These are phyloP conservation scores for Schmidtea mediterranea DNA, from an alignment of 1,140 invertebrate genomes.

Conservation along the genomic window DNA sequence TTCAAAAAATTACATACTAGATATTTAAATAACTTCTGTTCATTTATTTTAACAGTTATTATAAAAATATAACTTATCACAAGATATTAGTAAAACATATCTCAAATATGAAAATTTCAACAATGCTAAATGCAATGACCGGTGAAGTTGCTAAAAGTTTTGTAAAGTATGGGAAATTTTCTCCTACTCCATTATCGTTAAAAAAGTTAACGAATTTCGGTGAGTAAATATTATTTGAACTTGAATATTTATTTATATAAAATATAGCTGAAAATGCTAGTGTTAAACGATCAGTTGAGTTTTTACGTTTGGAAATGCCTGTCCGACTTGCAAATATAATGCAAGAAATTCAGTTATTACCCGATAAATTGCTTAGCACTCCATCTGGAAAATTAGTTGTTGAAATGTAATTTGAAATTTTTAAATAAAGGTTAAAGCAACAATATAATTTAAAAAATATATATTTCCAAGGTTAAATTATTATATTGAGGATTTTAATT, in stretches of 20 bases:
- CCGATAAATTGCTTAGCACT: constrained; percentile 57
- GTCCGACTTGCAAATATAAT: constrained; percentile 85
- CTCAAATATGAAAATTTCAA: background rate
- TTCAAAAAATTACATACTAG: no score
- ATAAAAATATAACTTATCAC: no score
- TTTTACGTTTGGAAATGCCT: constrained; percentile 74
- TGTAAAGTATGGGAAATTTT: constrained; percentile 3
- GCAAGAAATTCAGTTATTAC: constrained; percentile 78
- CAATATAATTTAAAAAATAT: no score
- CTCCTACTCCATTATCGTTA: constrained; percentile 4
- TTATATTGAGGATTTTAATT: no score
- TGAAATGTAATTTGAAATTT: constrained; percentile 15
- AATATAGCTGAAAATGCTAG: constrained; percentile 31
- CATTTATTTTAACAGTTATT: no score
- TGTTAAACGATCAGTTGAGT: constrained; percentile 60
- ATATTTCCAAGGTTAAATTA: no score
- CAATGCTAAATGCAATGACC: background rate
- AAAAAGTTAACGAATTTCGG: background rate
- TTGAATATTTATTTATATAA: background rate
- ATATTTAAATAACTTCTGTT: no score
- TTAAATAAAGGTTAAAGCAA: no score
- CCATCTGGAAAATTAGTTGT: constrained; percentile 54
- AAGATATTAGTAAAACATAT: no score
- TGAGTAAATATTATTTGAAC: background rate
- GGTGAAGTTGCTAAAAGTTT: constrained; percentile 4